phyloP scores from a whole-genome alignment of 2,888 invertebrate genomes.

The Archips crataeganus region DNA sequence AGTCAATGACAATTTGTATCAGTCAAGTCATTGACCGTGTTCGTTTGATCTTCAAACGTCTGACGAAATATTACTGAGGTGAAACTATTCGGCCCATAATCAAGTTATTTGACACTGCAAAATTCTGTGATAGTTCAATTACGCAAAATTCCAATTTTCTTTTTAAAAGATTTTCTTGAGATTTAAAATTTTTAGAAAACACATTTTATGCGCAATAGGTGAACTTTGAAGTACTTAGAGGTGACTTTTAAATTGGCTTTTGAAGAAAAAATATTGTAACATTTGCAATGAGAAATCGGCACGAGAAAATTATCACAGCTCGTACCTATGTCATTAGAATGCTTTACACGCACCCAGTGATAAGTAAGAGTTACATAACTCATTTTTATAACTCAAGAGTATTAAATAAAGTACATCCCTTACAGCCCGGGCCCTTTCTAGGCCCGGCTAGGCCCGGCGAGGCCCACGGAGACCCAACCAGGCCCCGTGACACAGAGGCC shows the following conservation, averaged over 20 bases:
- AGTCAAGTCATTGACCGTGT: neutral
- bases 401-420: slow-evolving; percentile 15
- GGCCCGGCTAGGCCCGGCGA: slow-evolving; percentile 56
- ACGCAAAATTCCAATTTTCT: neutral
- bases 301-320: neutral
- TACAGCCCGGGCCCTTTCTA: slow-evolving; percentile 40
- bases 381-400: slow-evolving; percentile 9
- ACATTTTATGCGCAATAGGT: too few relatives aligned
- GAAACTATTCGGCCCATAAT: neutral
- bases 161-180: neutral
- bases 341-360: neutral
- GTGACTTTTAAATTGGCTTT: neutral
- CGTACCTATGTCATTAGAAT: neutral
- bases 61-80: neutral
- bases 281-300: neutral
- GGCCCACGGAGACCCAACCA: slow-evolving; percentile 38
- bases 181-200: too few relatives aligned
- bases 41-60: neutral
- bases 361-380: neutral
- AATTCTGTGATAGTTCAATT: neutral
- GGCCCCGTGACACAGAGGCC: slow-evolving; percentile 62
- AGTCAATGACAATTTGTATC: neutral
- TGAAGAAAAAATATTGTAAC: neutral
- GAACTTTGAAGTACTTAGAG: too few relatives aligned
- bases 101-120: neutral